These are phyloP conservation scores for Gymnocypris eckloni DNA, from an alignment of 2,797 vertebrate species.

Conservation along the genomic window DNA sequence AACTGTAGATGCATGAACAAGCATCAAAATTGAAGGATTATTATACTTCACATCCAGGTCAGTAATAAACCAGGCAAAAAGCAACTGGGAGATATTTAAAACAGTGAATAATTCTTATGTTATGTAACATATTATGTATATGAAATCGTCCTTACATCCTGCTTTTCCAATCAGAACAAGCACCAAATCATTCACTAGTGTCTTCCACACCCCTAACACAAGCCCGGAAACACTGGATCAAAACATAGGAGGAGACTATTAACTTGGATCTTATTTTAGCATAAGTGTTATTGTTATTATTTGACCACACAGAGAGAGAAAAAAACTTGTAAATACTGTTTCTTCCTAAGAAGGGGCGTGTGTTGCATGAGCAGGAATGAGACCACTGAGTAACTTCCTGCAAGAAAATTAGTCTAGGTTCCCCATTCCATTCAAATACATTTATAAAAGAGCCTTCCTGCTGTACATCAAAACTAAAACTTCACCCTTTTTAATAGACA, in stretches of 20 bases:
- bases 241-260: neutral
- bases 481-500: neutral
- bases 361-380: neutral
- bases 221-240: neutral
- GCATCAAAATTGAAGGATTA: neutral
- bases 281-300: neutral
- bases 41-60: neutral
- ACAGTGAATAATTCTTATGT: neutral
- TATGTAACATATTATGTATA: neutral
- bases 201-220: neutral
- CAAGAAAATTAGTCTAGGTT: constrained; percentile 25
- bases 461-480: neutral
- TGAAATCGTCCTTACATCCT: neutral
- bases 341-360: constrained; percentile 17
- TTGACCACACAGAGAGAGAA: neutral
- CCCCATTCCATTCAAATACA: constrained; percentile 7
- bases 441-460: neutral
- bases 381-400: constrained; percentile 20
- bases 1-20: neutral
- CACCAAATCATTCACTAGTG: neutral
- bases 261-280: constrained; percentile 9
- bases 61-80: neutral
- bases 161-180: neutral
- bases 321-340: neutral
- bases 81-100: neutral